Percentiles rank a stretch among this genome's conserved stretches.
Evolutionary conservation across 2,888 invertebrate species (phyloP).

Genomic region (Mesorhabditis sp.): DNA sequence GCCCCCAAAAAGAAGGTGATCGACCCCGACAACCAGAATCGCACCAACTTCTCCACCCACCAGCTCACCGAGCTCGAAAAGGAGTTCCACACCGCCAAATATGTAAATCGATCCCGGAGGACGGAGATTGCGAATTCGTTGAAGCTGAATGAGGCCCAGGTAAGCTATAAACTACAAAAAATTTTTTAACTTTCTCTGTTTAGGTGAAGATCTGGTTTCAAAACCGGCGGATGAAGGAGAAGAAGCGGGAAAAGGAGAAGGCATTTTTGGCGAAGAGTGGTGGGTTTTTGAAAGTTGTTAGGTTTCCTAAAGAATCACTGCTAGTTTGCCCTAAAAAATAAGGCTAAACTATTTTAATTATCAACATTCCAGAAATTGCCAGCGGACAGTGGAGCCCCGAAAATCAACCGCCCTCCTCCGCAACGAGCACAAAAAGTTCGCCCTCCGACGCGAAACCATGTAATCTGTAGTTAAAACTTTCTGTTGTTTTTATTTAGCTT

Average conservation of each 20-base stretch:
- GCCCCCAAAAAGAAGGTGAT: slow-evolving; percentile 37
- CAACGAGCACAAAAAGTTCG: background rate
- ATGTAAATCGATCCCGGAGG: slow-evolving; percentile 88
- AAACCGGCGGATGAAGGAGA: slow-evolving; percentile 95
- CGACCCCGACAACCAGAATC: slow-evolving; percentile 52
- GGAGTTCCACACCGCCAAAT: slow-evolving; percentile 98
- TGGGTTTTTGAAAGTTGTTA: background rate
- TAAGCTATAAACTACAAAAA: slow-evolving; percentile 10
- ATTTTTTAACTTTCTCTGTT: background rate
- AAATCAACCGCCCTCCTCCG: background rate
- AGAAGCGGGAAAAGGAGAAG: slow-evolving; percentile 85
- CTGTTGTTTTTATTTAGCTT: no score
- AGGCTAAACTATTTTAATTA: no score
- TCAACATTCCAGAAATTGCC: background rate
- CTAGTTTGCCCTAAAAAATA: no score
- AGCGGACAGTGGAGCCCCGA: slow-evolving; percentile 5
- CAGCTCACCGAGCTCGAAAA: slow-evolving; percentile 98
- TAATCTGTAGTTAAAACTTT: no score
- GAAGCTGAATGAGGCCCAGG: slow-evolving; percentile 91
- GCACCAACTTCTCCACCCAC: slow-evolving; percentile 98
- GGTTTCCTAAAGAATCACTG: no score
- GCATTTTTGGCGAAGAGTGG: slow-evolving; percentile 35
- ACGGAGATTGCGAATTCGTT: slow-evolving; percentile 95
- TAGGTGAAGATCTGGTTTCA: slow-evolving; percentile 94
- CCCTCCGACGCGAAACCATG: no score